Conservation (phyloP, 2,113 vertebrate species). For the Todiramphus chloris region DNA sequence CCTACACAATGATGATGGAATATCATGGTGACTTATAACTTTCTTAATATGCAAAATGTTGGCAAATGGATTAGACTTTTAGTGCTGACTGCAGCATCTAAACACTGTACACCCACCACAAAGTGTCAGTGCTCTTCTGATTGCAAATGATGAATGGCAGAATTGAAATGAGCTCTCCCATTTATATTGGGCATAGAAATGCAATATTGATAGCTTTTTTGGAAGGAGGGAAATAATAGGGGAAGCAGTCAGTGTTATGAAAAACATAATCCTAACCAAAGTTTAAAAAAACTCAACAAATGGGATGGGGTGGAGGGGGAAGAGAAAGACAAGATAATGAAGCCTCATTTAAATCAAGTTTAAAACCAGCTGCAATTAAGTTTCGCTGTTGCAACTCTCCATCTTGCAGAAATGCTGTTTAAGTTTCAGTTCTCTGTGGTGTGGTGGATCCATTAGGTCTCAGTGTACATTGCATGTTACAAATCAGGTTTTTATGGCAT, state of each 20-base stretch:
- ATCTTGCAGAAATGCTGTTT: background rate
- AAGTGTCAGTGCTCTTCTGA: rapidly evolving
- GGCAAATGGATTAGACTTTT: background rate
- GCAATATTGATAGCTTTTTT: background rate
- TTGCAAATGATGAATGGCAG: background rate
- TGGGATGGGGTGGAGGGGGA: background rate
- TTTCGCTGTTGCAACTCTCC: background rate
- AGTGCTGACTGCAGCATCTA: background rate
- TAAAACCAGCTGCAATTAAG: background rate
- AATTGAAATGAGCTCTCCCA: background rate
- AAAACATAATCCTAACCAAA: background rate
- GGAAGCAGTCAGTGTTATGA: background rate
- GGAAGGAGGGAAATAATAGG: background rate
- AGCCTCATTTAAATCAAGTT: background rate
- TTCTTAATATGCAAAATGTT: background rate
- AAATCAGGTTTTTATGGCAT: background rate
- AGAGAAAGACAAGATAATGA: background rate
- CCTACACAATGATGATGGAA: background rate
- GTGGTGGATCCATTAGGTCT: background rate
- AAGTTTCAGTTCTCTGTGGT: background rate
- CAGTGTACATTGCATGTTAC: background rate
- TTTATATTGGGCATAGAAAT: background rate
- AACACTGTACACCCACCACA: background rate
- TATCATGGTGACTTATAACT: background rate
- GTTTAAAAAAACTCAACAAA: background rate